Conservation (phyloP, 1,140 invertebrate species). For the Cepaea nemoralis region DNA sequence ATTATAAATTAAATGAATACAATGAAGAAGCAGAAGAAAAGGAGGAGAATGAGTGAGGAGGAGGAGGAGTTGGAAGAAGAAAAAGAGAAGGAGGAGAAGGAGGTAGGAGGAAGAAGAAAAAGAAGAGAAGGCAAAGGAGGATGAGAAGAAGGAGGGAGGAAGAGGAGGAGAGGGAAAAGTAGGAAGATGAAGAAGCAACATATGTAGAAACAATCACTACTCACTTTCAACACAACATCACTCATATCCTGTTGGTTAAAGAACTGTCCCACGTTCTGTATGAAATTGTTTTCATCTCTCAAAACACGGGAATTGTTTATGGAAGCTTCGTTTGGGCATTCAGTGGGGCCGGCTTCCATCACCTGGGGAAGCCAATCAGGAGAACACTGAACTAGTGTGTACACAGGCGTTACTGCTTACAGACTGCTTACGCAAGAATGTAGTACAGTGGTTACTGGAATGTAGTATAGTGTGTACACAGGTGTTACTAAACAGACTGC, state of each 20-base stretch:
- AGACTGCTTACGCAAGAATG: background rate
- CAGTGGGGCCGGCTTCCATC: background rate
- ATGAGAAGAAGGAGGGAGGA: background rate
- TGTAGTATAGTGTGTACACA: background rate
- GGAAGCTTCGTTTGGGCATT: background rate
- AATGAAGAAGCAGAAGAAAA: too few species aligned
- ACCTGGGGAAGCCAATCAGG: too few species aligned
- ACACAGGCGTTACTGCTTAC: too few species aligned
- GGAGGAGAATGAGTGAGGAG: too few species aligned
- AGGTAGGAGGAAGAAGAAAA: too few species aligned
- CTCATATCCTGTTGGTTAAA: constrained; percentile 67
- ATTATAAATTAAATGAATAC: too few species aligned
- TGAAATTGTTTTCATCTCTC: constrained; percentile 68
- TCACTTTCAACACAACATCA: constrained; percentile 64
- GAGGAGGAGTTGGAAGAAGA: background rate
- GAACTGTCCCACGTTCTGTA: constrained; percentile 67
- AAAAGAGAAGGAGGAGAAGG: background rate
- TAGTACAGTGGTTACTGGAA: background rate
- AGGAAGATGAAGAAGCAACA: background rate
- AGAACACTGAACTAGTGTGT: too few species aligned
- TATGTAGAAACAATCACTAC: background rate
- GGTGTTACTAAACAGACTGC: background rate
- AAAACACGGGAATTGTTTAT: constrained; percentile 45
- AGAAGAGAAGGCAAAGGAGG: background rate
- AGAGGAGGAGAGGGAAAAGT: too few species aligned